phyloP scores from a whole-genome alignment of 2,888 invertebrate genomes.

The Apodemia mormo region DNA sequence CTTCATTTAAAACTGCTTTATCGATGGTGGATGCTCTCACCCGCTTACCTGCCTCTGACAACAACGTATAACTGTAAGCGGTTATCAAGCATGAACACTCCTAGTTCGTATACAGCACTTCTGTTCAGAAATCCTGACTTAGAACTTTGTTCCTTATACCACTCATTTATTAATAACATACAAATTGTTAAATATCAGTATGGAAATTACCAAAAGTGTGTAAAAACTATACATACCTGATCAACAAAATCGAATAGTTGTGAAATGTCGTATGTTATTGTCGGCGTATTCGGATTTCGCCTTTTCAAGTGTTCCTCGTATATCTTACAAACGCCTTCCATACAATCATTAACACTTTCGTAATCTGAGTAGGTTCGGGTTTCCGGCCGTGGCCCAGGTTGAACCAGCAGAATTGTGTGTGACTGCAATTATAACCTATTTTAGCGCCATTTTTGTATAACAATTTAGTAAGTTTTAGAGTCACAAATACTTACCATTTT shows the following conservation, averaged over 20 bases:
- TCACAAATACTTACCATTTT: conserved; percentile 51
- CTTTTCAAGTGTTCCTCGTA: conserved; percentile 99
- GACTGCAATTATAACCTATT: conserved; percentile 83
- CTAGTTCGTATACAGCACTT: no score
- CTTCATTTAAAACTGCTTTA: no score
- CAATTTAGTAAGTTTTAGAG: conserved; percentile 45
- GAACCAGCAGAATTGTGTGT: conserved; percentile 98
- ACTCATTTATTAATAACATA: no score
- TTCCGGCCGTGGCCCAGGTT: conserved; percentile 96
- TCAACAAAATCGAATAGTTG: conserved; percentile 99
- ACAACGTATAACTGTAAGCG: no score
- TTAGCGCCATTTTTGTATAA: conserved; percentile 56
- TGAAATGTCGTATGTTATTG: conserved; percentile 98
- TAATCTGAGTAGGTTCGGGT: conserved; percentile 99
- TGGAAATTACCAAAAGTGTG: neutral
- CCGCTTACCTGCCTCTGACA: no score
- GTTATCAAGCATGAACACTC: no score
- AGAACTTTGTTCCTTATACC: no score
- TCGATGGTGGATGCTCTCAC: no score
- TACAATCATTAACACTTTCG: conserved; percentile 98
- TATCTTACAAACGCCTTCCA: conserved; percentile 99
- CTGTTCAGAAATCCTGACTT: no score
- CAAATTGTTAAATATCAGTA: neutral
- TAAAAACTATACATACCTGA: conserved; percentile 76
- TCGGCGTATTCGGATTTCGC: conserved; percentile 96